Evolutionary conservation across 2,113 vertebrate genomes (phyloP).

Genomic region (Cacatua alba): DNA sequence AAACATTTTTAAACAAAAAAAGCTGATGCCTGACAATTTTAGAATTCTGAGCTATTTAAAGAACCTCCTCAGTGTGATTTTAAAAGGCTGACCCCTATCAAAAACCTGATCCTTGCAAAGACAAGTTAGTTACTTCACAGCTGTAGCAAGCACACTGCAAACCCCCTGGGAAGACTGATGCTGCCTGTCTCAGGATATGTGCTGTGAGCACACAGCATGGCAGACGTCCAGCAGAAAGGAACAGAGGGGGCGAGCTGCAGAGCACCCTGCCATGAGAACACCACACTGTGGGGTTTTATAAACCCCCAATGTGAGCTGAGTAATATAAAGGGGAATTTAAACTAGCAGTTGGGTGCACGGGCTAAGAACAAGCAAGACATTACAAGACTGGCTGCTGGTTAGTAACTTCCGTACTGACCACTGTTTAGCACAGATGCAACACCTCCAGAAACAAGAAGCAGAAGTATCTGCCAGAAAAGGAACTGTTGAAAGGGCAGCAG

Average conservation of each 20-base stretch:
- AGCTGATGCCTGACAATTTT: conserved; percentile 15
- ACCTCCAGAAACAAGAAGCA: neutral
- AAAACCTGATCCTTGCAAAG: neutral
- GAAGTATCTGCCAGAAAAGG: neutral
- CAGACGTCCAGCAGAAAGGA: neutral
- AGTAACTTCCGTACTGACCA: neutral
- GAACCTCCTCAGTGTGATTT: neutral
- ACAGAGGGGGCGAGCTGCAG: neutral
- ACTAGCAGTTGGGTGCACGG: neutral
- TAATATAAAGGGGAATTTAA: neutral
- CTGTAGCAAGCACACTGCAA: neutral
- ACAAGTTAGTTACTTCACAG: neutral
- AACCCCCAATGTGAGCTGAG: neutral
- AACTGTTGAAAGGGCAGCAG: neutral
- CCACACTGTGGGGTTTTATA: neutral
- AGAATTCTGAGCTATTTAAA: conserved; percentile 12
- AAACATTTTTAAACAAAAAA: conserved; percentile 14
- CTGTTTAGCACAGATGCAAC: neutral
- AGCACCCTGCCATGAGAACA: neutral
- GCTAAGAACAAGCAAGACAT: neutral
- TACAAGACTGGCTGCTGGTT: neutral
- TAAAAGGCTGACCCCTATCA: neutral
- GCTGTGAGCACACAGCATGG: neutral
- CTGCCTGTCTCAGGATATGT: rapidly evolving
- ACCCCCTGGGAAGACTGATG: neutral